These are phyloP conservation scores for Sipha maydis DNA, from an alignment of 2,888 invertebrate species.

Conservation along the genomic window DNA sequence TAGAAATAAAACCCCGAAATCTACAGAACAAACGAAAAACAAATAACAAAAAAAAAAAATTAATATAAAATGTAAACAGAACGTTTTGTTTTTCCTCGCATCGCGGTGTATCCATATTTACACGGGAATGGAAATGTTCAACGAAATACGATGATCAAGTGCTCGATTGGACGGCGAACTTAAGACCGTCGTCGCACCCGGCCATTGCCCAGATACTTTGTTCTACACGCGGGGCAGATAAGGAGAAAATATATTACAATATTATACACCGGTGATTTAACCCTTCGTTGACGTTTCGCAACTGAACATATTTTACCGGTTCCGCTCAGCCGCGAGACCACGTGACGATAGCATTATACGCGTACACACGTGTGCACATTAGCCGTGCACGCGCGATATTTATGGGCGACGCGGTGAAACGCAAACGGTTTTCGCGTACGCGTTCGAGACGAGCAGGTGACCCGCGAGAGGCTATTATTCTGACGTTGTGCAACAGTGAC, in stretches of 20 bases:
- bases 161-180: not conserved
- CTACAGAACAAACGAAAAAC: no score
- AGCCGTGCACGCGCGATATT: not conserved
- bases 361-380: no score
- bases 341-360: no score
- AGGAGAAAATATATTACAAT: not conserved
- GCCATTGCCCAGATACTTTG: not conserved
- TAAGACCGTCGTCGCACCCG: not conserved
- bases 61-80: no score
- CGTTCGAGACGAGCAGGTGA: not conserved
- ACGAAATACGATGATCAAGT: not conserved
- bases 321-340: not conserved
- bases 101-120: not conserved
- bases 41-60: no score
- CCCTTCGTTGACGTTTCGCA: constrained; percentile 8
- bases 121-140: not conserved
- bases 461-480: not conserved
- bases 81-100: no score
- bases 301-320: constrained; percentile 8
- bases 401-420: not conserved
- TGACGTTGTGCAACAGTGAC: no score
- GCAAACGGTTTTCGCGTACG: not conserved
- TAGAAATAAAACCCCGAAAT: no score
- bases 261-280: not conserved
- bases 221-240: not conserved